These are phyloP conservation scores for Prunella strophiata DNA, from an alignment of 2,797 vertebrate genomes.

Conservation along the genomic window DNA sequence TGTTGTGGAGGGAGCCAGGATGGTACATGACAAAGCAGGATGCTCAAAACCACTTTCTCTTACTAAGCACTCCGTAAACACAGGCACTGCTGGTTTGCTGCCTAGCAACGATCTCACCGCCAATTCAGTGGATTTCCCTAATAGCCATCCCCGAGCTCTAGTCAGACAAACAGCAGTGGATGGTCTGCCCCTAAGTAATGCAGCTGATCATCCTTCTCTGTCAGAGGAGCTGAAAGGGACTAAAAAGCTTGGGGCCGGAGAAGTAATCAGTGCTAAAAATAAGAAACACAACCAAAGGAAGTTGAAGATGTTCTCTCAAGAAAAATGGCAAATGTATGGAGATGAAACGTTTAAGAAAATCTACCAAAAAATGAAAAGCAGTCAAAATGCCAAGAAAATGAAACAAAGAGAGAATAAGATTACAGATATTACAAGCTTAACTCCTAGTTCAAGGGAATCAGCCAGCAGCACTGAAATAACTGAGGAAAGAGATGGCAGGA, in stretches of 20 bases:
- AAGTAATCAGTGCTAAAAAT: constrained; percentile 64
- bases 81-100: constrained; percentile 72
- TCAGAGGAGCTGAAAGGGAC: constrained; percentile 71
- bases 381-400: constrained; percentile 71
- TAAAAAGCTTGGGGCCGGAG: constrained; percentile 67
- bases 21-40: constrained; percentile 45
- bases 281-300: constrained; percentile 84
- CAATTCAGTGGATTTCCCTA: constrained; percentile 79
- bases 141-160: constrained; percentile 85
- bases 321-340: constrained; percentile 97
- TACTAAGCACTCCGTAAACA: constrained; percentile 63
- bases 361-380: constrained; percentile 82
- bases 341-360: constrained; percentile 92
- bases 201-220: constrained; percentile 46
- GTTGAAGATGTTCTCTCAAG: constrained; percentile 89
- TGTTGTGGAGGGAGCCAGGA: constrained; percentile 76
- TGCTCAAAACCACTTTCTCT: constrained; percentile 65
- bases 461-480: not conserved
- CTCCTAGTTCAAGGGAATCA: not conserved
- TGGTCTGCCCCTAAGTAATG: constrained; percentile 79
- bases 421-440: not conserved
- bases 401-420: constrained; percentile 53
- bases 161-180: constrained; percentile 94
- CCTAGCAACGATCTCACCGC: constrained; percentile 71
- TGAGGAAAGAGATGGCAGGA: not conserved